Evolutionary conservation across 2,888 invertebrate species (phyloP).

Genomic region (Nesidiocoris tenuis): DNA sequence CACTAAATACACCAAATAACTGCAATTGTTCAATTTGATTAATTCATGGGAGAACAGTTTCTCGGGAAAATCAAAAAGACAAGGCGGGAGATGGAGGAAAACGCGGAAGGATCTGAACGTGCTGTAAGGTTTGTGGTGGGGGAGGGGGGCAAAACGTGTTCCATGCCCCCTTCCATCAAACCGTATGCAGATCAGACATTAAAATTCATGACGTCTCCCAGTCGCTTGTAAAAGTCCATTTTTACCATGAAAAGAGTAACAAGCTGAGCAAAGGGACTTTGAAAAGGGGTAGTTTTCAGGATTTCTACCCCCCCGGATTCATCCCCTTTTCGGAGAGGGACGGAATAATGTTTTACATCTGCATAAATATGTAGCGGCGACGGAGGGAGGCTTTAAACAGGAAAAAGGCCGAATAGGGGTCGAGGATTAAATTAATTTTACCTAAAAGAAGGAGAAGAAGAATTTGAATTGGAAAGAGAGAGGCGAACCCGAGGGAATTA

Average conservation of each 20-base stretch:
- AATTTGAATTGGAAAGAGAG: conserved; percentile 2
- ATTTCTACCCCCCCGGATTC: not conserved
- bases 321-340: not conserved
- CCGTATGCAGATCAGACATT: conserved; percentile 43
- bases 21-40: too few species aligned
- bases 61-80: too few species aligned
- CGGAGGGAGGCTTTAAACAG: not conserved
- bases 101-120: too few species aligned
- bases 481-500: not conserved
- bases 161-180: not conserved
- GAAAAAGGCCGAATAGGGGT: conserved; percentile 1
- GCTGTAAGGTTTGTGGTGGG: too few species aligned
- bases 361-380: conserved; percentile 45
- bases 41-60: too few species aligned
- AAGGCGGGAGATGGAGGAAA: too few species aligned
- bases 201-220: conserved; percentile 45
- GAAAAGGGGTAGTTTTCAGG: not conserved
- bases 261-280: not conserved
- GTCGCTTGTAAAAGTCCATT: conserved; percentile 24
- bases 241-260: conserved; percentile 14
- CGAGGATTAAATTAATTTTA: conserved; percentile 36
- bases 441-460: conserved; percentile 24
- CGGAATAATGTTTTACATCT: conserved; percentile 46
- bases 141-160: too few species aligned
- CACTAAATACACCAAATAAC: too few species aligned